A percentile compares a stretch with the other conserved stretches of the same genome.
These are phyloP conservation scores for Patiria pectinifera DNA, from an alignment of 53 echinoderm and acorn worm genomes.

Conservation along the genomic window DNA sequence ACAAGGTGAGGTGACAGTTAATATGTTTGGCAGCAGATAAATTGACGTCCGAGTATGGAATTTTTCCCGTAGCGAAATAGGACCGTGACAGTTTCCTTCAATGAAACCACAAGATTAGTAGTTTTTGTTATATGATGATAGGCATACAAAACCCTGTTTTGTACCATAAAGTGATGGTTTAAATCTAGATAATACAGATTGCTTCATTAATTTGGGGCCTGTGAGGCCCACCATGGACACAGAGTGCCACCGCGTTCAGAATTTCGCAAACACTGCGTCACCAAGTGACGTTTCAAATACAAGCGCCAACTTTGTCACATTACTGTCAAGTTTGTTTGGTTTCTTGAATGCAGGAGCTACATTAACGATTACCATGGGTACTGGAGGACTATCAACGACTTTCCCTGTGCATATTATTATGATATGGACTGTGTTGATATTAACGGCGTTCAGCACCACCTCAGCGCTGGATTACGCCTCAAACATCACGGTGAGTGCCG, in stretches of 20 bases:
- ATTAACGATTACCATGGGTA: constrained; percentile 3
- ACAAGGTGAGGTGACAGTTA: too few species aligned
- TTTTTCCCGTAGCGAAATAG: too few species aligned
- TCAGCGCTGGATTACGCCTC: constrained; percentile 43
- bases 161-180: too few species aligned
- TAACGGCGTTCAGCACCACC: not conserved
- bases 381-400: not conserved
- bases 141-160: too few species aligned
- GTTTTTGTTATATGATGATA: too few species aligned
- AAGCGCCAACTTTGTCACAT: not conserved
- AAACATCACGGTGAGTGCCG: constrained; percentile 21
- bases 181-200: too few species aligned
- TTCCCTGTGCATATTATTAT: not conserved
- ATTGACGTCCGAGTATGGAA: too few species aligned
- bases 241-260: not conserved
- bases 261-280: not conserved
- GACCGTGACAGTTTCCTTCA: too few species aligned
- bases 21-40: too few species aligned
- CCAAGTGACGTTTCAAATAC: not conserved
- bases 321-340: not conserved
- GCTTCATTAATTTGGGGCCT: too few species aligned
- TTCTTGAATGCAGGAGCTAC: not conserved
- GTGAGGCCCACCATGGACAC: not conserved
- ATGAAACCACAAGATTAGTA: too few species aligned
- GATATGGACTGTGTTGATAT: not conserved